Evolutionary conservation across 2,113 vertebrate species (phyloP), one percentile per base, ranked within the genome.

Genomic region (Cryptomyrus ogoouensis): DNA sequence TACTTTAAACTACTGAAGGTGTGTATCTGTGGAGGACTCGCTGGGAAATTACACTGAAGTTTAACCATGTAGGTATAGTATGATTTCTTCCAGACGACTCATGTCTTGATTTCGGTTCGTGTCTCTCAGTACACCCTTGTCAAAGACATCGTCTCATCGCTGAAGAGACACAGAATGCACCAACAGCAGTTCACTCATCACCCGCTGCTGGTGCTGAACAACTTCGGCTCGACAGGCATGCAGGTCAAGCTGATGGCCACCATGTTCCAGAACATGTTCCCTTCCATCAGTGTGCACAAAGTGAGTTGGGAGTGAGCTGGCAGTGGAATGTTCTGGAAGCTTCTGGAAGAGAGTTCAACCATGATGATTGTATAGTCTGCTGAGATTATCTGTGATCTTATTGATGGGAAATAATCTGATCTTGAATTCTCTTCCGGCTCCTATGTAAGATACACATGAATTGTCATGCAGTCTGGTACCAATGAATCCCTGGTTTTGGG

Each of bases 201-300:
- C 12, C 97, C 98, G 0, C 94, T 99, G 1, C 95, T 99, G 89
- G 95, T 99, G 66, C 96, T 99, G 90, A 99, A 98, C 90, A 98
- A 97, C 91, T 98, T 99, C 9, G 97, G 97, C 0, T 91, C 94
- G 0, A 96, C 96, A 0, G 97, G 97, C 90, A 98, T 98, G 96
- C 98, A 99, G 0, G 74, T 98, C 90, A 98, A 98, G 92, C 95
- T 99, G 52, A 98, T 97, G 97, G 96, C 97, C 90, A 97, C 95
- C 89, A 98, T 98, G 97, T 98, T 99, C 92, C 98, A 99, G 93
- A 97, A 99, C 93, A 96, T 99, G 95, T 98, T 99, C 27, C 98
- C 98, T 0, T 97, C 97, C 88, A 98, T 99, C 92, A 99, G 98
- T 0, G 97, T 99, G 86, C 97, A 98, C 92, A 96, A 94, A 96